phyloP scores from a whole-genome alignment of 2,888 invertebrate genomes.

The Tubulanus polymorphus region DNA sequence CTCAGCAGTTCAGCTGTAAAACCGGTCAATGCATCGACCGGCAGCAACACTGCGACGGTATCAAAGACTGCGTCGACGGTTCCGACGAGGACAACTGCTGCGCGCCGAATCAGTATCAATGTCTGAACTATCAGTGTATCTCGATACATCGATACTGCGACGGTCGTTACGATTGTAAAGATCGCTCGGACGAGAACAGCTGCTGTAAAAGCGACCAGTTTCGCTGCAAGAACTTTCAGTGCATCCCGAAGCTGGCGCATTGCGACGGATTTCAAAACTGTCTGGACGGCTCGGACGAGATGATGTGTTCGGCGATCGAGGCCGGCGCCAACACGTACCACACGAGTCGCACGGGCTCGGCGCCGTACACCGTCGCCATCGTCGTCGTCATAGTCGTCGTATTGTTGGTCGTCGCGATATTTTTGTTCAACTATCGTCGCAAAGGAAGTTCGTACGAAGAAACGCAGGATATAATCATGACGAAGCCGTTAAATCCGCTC shows the following conservation, averaged over 20 bases:
- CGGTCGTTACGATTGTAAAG: slow-evolving; percentile 34
- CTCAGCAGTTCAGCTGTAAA: slow-evolving; percentile 39
- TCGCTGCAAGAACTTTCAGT: slow-evolving; percentile 1
- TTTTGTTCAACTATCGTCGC: slow-evolving; percentile 38
- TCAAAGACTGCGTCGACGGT: slow-evolving; percentile 26
- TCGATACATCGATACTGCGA: slow-evolving; percentile 29
- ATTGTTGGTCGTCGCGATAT: slow-evolving; percentile 53
- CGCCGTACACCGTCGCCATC: slow-evolving; percentile 52
- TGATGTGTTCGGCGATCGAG: neutral
- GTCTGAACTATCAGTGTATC: slow-evolving; percentile 32
- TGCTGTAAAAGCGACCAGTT: slow-evolving; percentile 20
- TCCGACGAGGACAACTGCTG: slow-evolving; percentile 41
- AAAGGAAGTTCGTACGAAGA: slow-evolving; percentile 36
- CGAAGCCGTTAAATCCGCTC: slow-evolving; percentile 36
- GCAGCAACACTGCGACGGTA: slow-evolving; percentile 28
- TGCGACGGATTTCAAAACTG: slow-evolving; percentile 3
- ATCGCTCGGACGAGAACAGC: slow-evolving; percentile 38
- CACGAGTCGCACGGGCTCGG: slow-evolving; percentile 23
- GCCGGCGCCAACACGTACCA: slow-evolving; percentile 8
- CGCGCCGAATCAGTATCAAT: slow-evolving; percentile 33
- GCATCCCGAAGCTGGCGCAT: neutral
- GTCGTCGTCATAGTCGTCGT: slow-evolving; percentile 57
- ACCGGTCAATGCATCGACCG: slow-evolving; percentile 55
- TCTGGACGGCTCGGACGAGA: slow-evolving; percentile 15
- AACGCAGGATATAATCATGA: slow-evolving; percentile 32